Evolutionary conservation across 2,797 vertebrate genomes (phyloP), one percentile per base, ranked within the genome.

Genomic region (Pangasius mekongensis): DNA sequence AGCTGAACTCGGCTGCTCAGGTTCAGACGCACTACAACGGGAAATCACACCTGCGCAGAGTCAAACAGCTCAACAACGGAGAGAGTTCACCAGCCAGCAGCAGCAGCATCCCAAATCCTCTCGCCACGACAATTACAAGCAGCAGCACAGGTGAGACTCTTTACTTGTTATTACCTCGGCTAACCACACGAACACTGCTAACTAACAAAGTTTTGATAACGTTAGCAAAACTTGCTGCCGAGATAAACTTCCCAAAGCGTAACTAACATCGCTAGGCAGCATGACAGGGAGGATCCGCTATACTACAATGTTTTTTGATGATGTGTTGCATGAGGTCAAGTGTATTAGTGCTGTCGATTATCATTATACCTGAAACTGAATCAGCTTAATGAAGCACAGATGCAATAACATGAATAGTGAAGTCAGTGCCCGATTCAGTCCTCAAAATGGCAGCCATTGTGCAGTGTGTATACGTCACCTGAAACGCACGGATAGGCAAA

Each of bases 11-110:
- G 0, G 96, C 96, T 67, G 96, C 96, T 0, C 97, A 98, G 92
- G 97, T 97, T 85, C 96, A 97, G 91, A 95, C 96, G 88, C 97
- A 98, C 93, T 98, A 97, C 93, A 97, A 97, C 0, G 97, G 97
- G 84, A 97, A 96, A 87, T 97, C 97, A 86, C 97, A 98, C 91
- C 95, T 97, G 89, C 97, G 95, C 90, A 95, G 97, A 73, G 93
- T 97, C 78, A 97, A 97, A 90, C 97, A 98, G 91, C 93, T 97
- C 78, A 97, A 96, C 85, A 95, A 97, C 92, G 96, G 96, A 54
- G 96, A 97, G 77, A 88, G 94, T 33, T 95, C 95, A 2, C 88
- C 93, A 3, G 93, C 92, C 80, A 77, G 1, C 74, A 83, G 56
- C 56, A 66, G 94, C 60, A 88, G 93, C 82, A 74, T 94, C 20